Base-by-base conservation (phyloP, 2,888 invertebrate species). In the Sarcophaga carnaria region DNA sequence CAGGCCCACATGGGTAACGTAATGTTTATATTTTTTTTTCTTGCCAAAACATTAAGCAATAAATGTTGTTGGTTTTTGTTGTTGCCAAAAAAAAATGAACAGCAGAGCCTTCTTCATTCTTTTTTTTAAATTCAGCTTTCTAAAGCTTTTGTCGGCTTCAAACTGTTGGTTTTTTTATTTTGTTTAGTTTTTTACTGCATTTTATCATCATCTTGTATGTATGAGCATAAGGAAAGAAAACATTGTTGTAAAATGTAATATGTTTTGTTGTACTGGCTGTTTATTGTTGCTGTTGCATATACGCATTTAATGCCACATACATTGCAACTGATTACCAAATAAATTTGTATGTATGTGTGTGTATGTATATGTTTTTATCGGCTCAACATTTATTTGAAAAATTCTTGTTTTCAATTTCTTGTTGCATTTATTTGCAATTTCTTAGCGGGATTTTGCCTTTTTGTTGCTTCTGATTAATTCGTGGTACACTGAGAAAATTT, bases 141-240 rank as follows among this genome's bases (percentile, higher is more conserved):
- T 3, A 59, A 79, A 74, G 79, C 63, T 69, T 72, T 83, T 83
- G 74, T 78, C 72, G 78, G 83, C 78, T 74, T 74, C 3, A 74
- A 69, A 74, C 74, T 62, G 17, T 54, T 47, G 74, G 45, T 70
- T 47, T 62, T 69, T 54, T 64, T 47, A 49, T 60, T 70, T 25
- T 62, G 6, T 10, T 10, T 37, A 6, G 0, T 37, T 69, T 66
- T 62, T 6, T 45, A 22, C 22, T 59, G 4, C 17, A 54, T 14
- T 20, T 27, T 17, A 17, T 22, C 12, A 12, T 54, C 45, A 59
- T 77, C 64, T 71, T 60, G 25, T 22, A 22, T 37, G 64, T 59
- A 6, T 6, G 37, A 10, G 37, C 37, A 37, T 64, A 11, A 6
- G 59, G 47, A 63, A 54, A 77, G 37, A 37, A 83, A 76, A 66